Evolutionary conservation across 2,888 invertebrate genomes (phyloP), one percentile per base, ranked within the genome.

Genomic region (Oeneis ivallda): DNA sequence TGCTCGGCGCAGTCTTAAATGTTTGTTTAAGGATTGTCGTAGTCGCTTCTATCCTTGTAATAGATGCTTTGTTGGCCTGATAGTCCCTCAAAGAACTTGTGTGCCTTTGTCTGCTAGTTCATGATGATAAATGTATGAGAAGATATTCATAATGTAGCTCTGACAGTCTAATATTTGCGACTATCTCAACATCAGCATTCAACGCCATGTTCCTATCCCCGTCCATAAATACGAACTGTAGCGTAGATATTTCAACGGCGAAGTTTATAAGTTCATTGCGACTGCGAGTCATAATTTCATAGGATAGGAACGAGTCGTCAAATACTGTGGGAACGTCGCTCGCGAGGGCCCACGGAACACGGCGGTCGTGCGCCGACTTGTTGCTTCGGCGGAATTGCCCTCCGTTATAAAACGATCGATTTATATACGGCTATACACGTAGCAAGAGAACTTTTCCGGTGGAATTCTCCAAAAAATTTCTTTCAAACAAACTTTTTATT

Each of bases 281-380:
- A 26, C 26, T 47, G 54, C 49, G 47, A 45, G 52, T 39, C 59
- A 53, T 64, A 47, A 59, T 59, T 64, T 43, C 59, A 26, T 26
- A 26, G 26, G 26, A 45, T 59, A 19, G 54, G 59, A 47, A 17
- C 54, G 15, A 43, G 37, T 60, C 60, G 60, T 62, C 67, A 52
- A 63, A 66, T 63, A 63, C 67, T 72, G 71, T 72, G 72, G 68
- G 72, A 71, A 70, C 70, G 60, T 47, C 26, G 26, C 26, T 47
- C 26, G 26, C 26, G 0, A 26, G 26, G 26, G 26, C 26, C 26
- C 26, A 26, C 52, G 62, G 70, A 69, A 72, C 71, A 71, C 64
- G 68, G 60, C 62, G 70, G 62, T 75, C 72, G 76, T 76, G 75
- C 9, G 47, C 9, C 47, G 17, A 47, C 47, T 26, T 5, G 47